These are phyloP conservation scores for Sylvia atricapilla DNA, from an alignment of 2,113 vertebrate genomes.

Conservation along the genomic window DNA sequence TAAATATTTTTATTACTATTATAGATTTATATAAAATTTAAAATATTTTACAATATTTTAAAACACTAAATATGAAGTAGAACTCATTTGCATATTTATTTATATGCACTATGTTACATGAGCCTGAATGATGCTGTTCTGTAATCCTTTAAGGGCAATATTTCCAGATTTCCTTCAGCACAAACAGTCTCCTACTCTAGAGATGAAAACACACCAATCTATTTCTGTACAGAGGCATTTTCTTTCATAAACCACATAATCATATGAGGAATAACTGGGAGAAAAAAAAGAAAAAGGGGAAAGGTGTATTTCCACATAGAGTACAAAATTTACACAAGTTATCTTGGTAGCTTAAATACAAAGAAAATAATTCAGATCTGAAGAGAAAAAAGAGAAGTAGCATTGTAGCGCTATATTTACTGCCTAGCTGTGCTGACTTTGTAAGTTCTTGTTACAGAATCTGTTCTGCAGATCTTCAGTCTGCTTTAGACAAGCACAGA, in stretches of 20 bases:
- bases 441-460: neutral
- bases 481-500: neutral
- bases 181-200: neutral
- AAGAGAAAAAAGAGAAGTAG: neutral
- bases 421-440: neutral
- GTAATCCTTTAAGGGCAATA: neutral
- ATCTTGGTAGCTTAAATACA: neutral
- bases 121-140: neutral
- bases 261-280: neutral
- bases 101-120: neutral
- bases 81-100: neutral
- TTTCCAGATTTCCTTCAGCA: neutral
- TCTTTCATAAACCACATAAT: neutral
- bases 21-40: no score
- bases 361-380: neutral
- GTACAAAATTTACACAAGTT: neutral
- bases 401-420: neutral
- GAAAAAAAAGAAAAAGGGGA: neutral
- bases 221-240: neutral
- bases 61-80: neutral
- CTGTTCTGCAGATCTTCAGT: neutral
- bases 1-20: no score
- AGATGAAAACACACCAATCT: neutral
- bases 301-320: neutral
- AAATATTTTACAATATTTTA: no score